Evolutionary conservation across 2,888 invertebrate genomes (phyloP).

Genomic region (Campoplex capitator): DNA sequence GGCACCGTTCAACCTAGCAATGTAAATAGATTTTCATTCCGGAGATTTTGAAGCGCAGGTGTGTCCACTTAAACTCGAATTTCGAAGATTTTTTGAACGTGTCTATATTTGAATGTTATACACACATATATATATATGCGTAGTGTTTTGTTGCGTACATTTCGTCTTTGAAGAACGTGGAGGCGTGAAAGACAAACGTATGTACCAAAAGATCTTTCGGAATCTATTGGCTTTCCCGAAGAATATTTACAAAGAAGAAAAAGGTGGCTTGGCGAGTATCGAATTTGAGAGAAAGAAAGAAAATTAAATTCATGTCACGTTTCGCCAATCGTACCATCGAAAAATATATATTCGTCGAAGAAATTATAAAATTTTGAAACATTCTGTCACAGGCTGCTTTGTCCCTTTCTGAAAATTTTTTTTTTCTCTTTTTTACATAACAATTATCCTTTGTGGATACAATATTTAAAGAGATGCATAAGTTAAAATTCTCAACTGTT

Average conservation of each 20-base stretch:
- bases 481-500: not conserved
- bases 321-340: slow-evolving; percentile 23
- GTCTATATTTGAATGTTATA: not conserved
- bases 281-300: slow-evolving; percentile 25
- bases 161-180: slow-evolving; percentile 26
- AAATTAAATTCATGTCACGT: slow-evolving; percentile 64
- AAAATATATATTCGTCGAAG: not conserved
- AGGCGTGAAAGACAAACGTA: slow-evolving; percentile 57
- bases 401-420: not conserved
- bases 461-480: not conserved
- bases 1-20: slow-evolving; percentile 11
- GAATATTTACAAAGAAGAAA: slow-evolving; percentile 29
- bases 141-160: not conserved
- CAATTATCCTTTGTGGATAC: not conserved
- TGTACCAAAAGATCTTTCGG: not conserved
- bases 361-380: not conserved
- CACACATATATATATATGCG: not conserved
- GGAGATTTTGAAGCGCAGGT: slow-evolving; percentile 9
- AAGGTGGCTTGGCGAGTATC: not conserved
- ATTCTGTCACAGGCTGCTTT: not conserved
- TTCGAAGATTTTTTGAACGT: slow-evolving; percentile 28
- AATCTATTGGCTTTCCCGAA: slow-evolving; percentile 33
- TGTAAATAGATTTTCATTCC: slow-evolving; percentile 21
- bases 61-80: slow-evolving; percentile 21
- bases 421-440: not conserved